Evolutionary conservation across 2,113 vertebrate species (phyloP).

Genomic region (Upupa epops): DNA sequence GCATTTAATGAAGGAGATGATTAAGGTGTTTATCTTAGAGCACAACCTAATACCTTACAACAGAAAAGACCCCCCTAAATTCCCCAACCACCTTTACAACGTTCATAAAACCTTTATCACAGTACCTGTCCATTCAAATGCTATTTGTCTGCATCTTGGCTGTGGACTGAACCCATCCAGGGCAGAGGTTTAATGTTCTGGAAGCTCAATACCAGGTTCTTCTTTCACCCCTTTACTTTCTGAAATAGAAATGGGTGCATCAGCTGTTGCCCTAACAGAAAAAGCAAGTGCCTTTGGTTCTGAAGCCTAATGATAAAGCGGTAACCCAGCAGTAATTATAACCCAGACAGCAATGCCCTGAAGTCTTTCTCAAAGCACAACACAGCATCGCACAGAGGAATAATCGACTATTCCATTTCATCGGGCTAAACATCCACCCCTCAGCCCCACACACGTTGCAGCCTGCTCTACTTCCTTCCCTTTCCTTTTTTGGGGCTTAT

Average conservation of each 20-base stretch:
- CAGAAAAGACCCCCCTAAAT: background rate
- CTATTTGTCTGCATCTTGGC: background rate
- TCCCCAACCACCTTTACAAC: background rate
- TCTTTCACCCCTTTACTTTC: background rate
- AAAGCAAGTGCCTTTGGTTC: background rate
- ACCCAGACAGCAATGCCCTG: background rate
- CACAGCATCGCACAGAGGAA: background rate
- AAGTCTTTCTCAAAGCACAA: slow-evolving; percentile 20
- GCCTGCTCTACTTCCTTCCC: background rate
- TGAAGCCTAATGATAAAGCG: background rate
- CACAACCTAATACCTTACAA: background rate
- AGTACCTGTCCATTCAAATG: background rate
- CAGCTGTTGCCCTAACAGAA: background rate
- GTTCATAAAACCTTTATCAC: background rate
- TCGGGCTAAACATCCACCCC: background rate
- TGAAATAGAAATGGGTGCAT: background rate
- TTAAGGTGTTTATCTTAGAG: background rate
- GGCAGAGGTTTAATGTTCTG: background rate
- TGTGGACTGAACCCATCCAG: background rate
- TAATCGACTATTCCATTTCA: background rate
- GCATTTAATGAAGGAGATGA: background rate
- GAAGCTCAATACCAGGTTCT: background rate
- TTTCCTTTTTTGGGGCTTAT: too few relatives aligned
- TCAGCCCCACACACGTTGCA: background rate
- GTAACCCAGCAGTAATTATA: background rate